phyloP scores from a whole-genome alignment of 1,140 invertebrate genomes.

The Neuroterus valhalla region DNA sequence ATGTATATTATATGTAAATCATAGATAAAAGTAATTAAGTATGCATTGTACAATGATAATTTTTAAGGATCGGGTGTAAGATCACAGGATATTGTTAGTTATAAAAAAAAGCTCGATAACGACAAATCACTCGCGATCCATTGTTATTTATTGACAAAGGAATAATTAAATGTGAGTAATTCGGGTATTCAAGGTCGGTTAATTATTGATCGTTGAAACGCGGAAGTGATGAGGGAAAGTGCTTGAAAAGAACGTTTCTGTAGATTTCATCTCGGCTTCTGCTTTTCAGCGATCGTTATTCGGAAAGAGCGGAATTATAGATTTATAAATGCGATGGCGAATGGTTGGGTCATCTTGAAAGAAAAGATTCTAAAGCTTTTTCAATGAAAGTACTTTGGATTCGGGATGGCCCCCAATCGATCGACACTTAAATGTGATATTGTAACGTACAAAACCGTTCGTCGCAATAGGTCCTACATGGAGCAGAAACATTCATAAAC shows the following conservation, averaged over 20 bases:
- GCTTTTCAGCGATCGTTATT: slow-evolving; percentile 15
- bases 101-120: slow-evolving; percentile 24
- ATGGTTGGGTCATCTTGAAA: slow-evolving; percentile 37
- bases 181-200: background rate
- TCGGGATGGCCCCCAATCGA: slow-evolving; percentile 61
- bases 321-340: slow-evolving; percentile 38
- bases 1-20: slow-evolving; percentile 47
- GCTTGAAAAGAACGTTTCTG: background rate
- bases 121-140: background rate
- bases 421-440: slow-evolving; percentile 71
- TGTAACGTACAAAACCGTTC: slow-evolving; percentile 71
- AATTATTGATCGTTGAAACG: slow-evolving; percentile 21
- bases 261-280: background rate
- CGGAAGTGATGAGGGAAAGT: background rate
- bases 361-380: background rate
- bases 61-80: slow-evolving; percentile 49
- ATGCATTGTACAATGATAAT: slow-evolving; percentile 59
- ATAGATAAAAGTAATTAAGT: slow-evolving; percentile 47
- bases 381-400: slow-evolving; percentile 19
- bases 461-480: slow-evolving; percentile 60
- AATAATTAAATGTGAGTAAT: background rate
- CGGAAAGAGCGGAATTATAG: slow-evolving; percentile 1
- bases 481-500: slow-evolving; percentile 35
- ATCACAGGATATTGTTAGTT: slow-evolving; percentile 40
- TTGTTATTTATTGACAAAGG: background rate